These are phyloP conservation scores for Acanthococcus lagerstroemiae DNA, from an alignment of 2,888 invertebrate genomes.

Conservation along the genomic window DNA sequence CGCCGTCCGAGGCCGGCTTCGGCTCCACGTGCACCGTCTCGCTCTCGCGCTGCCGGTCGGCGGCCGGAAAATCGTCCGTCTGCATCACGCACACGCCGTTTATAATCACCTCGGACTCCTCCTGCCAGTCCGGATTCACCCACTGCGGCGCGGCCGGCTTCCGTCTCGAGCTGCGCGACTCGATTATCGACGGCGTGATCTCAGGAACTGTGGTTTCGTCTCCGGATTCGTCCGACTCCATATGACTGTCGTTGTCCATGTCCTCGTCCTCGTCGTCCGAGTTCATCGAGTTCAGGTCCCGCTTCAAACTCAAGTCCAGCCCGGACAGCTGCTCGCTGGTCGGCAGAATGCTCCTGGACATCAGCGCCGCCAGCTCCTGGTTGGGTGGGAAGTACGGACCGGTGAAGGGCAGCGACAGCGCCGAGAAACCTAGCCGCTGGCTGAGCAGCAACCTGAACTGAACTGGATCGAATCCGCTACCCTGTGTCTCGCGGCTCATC, in stretches of 20 bases:
- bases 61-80: slow-evolving; percentile 50
- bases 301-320: slow-evolving; percentile 69
- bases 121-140: slow-evolving; percentile 91
- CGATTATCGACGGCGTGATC: slow-evolving; percentile 33
- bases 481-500: slow-evolving; percentile 44
- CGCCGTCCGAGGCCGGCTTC: slow-evolving; percentile 50
- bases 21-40: slow-evolving; percentile 69
- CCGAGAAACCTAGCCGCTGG: slow-evolving; percentile 59
- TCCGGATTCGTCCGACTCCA: slow-evolving; percentile 37
- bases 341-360: slow-evolving; percentile 45
- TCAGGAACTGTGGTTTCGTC: slow-evolving; percentile 37
- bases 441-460: slow-evolving; percentile 80
- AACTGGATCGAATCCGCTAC: slow-evolving; percentile 73
- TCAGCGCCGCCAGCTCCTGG: slow-evolving; percentile 60
- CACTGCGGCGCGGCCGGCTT: slow-evolving; percentile 96
- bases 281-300: slow-evolving; percentile 52
- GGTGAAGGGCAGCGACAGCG: slow-evolving; percentile 43
- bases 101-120: slow-evolving; percentile 69
- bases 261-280: slow-evolving; percentile 64
- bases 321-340: slow-evolving; percentile 70
- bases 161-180: slow-evolving; percentile 51
- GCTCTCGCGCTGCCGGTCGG: slow-evolving; percentile 41
- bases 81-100: slow-evolving; percentile 91
- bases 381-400: slow-evolving; percentile 65
- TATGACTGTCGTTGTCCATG: slow-evolving; percentile 33